Evolutionary conservation across 2,797 vertebrate genomes (phyloP).

Genomic region (Gephyroberyx darwinii): DNA sequence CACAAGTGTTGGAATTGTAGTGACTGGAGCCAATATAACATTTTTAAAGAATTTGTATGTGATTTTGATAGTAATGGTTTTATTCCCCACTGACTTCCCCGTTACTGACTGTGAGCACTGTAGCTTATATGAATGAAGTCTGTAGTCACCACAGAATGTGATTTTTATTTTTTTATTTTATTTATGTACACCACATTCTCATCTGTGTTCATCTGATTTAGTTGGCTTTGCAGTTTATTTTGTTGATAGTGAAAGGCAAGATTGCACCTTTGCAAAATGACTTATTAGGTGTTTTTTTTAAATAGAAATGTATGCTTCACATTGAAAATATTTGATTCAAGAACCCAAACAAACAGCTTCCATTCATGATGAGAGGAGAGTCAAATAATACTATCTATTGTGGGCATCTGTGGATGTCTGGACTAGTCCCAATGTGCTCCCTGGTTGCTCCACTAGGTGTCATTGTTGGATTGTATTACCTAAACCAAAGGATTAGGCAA

Average conservation of each 20-base stretch:
- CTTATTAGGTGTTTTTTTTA: neutral
- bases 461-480: slow-evolving; percentile 49
- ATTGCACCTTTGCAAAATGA: neutral
- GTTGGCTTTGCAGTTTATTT: neutral
- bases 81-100: too few species aligned
- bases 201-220: neutral
- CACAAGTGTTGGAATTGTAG: too few species aligned
- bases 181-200: neutral
- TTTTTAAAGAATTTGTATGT: too few species aligned
- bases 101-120: neutral
- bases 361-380: too few species aligned
- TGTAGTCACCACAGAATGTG: neutral
- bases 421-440: neutral
- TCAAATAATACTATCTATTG: too few species aligned
- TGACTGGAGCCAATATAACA: too few species aligned
- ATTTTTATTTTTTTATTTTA: neutral
- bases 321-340: too few species aligned
- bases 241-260: neutral
- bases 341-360: too few species aligned
- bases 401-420: too few species aligned
- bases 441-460: slow-evolving; percentile 61
- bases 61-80: too few species aligned
- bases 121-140: neutral
- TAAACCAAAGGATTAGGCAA: neutral
- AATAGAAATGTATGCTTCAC: neutral